These are phyloP conservation scores for Amblyraja radiata DNA, from an alignment of 2,797 vertebrate species.

Conservation along the genomic window DNA sequence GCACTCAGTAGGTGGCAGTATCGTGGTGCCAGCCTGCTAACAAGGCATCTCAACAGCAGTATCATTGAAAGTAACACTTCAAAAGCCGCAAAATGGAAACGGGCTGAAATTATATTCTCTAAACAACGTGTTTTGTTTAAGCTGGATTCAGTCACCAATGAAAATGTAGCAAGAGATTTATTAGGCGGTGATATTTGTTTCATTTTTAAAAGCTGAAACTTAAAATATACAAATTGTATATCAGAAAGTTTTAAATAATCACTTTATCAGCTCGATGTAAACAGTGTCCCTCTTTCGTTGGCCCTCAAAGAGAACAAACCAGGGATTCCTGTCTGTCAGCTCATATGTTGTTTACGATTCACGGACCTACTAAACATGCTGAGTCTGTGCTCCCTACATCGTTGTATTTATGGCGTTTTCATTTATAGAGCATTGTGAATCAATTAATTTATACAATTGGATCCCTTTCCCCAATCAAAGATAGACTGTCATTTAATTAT, in stretches of 20 bases:
- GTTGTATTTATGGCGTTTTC: not conserved
- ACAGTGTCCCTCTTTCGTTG: not conserved
- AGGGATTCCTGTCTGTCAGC: conserved; percentile 20
- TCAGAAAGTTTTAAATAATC: conserved; percentile 23
- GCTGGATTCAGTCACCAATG: not conserved
- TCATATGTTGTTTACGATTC: conserved; percentile 29
- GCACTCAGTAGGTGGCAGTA: conserved; percentile 13
- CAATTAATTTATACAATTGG: not conserved
- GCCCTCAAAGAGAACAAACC: not conserved
- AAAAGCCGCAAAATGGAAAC: not conserved
- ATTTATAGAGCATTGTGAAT: not conserved
- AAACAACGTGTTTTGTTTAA: not conserved
- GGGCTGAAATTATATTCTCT: not conserved
- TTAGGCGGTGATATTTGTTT: not conserved
- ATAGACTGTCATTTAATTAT: conserved; percentile 15
- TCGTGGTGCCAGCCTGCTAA: not conserved
- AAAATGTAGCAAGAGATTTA: not conserved
- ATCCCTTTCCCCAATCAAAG: not conserved
- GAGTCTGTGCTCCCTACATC: conserved; percentile 14
- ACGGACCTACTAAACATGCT: not conserved
- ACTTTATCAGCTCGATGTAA: not conserved
- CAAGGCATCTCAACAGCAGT: not conserved
- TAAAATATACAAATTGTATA: conserved; percentile 22
- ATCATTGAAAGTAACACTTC: not conserved
- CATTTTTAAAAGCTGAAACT: not conserved